Evolutionary conservation across 1,140 invertebrate genomes (phyloP).

Genomic region (Campoletis sonorensis): DNA sequence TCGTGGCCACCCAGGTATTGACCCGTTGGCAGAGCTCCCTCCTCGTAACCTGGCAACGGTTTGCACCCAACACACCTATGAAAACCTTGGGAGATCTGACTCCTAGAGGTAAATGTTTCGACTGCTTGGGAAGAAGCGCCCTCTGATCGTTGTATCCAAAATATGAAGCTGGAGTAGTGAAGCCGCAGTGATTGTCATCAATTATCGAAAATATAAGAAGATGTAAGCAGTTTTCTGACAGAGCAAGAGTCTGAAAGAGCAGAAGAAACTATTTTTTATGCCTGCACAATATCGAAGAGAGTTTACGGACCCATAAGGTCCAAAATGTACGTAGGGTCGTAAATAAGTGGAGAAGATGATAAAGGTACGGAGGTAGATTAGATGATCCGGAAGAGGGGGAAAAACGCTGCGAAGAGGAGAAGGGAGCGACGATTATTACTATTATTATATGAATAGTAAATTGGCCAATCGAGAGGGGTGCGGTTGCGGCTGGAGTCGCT

Average conservation of each 20-base stretch:
- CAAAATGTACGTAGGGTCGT: too few relatives aligned
- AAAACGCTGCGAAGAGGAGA: background rate
- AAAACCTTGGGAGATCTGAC: conserved; percentile 60
- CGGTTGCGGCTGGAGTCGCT: conserved; percentile 56
- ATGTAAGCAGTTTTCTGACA: too few relatives aligned
- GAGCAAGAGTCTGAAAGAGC: too few relatives aligned
- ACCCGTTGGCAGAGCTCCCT: conserved; percentile 54
- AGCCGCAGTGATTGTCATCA: too few relatives aligned
- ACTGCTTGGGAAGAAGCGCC: background rate
- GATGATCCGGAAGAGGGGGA: background rate
- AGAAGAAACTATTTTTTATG: background rate
- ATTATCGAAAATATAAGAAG: too few relatives aligned
- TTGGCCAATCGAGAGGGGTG: conserved; percentile 55
- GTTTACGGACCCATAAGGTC: too few relatives aligned
- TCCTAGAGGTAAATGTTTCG: conserved; percentile 29
- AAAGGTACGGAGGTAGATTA: too few relatives aligned
- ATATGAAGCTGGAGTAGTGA: background rate
- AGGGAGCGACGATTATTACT: background rate
- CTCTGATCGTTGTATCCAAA: background rate
- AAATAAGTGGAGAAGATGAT: too few relatives aligned
- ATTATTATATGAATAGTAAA: conserved; percentile 57
- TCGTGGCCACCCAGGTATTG: conserved; percentile 53
- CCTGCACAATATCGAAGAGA: background rate
- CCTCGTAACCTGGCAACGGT: conserved; percentile 56
- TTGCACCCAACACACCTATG: conserved; percentile 59